phyloP scores from a whole-genome alignment of 2,797 vertebrate genomes.

The Ceryle rudis region DNA sequence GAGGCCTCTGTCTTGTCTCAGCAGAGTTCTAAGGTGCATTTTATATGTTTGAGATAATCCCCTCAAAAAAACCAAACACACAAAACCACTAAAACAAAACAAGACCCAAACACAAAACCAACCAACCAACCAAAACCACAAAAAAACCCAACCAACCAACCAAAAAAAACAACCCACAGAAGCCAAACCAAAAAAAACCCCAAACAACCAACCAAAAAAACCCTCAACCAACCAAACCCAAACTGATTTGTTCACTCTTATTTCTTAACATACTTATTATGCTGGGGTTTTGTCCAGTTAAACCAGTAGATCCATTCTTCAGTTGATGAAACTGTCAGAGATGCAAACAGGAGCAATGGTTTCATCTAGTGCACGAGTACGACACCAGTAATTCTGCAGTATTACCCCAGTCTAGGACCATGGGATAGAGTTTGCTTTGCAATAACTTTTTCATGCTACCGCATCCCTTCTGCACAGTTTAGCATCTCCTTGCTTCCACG shows the following conservation, averaged over 20 bases:
- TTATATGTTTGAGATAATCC: not conserved
- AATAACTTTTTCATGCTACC: not conserved
- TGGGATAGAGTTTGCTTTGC: not conserved
- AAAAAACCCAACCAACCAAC: no score
- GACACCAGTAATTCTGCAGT: rapidly evolving
- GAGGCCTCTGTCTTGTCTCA: not conserved
- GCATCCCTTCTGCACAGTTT: not conserved
- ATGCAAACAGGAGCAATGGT: not conserved
- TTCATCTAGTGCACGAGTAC: not conserved
- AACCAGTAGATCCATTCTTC: not conserved
- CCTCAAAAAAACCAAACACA: not conserved
- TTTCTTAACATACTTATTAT: not conserved
- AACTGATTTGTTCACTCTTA: not conserved
- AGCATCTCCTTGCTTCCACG: not conserved
- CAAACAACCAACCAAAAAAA: not conserved
- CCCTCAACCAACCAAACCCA: not conserved
- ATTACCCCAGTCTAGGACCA: not conserved
- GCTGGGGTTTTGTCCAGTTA: not conserved
- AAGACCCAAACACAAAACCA: no score
- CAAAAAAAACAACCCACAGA: no score
- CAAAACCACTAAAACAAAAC: no score
- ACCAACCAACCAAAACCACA: not conserved
- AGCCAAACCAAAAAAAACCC: not conserved
- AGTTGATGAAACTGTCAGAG: not conserved
- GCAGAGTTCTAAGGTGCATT: not conserved